phyloP scores from a whole-genome alignment of 2,888 invertebrate species.

The Drosophila setosimentum region DNA sequence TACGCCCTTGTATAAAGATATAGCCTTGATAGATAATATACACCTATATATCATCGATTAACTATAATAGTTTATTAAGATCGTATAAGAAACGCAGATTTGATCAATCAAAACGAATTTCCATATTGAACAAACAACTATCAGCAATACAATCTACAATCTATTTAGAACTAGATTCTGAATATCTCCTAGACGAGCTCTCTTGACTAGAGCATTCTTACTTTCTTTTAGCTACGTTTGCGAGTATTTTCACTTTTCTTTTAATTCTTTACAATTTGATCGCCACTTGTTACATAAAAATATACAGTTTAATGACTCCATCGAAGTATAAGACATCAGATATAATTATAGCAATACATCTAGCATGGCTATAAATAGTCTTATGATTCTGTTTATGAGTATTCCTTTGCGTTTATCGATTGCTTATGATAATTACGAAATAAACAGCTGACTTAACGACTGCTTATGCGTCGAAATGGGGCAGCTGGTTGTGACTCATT shows the following conservation, averaged over 20 bases:
- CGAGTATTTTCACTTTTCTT: not conserved
- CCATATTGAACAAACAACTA: not conserved
- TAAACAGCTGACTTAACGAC: constrained; percentile 7
- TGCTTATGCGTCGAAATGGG: constrained; percentile 22
- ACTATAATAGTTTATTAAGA: not conserved
- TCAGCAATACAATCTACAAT: not conserved
- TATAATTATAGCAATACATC: not conserved
- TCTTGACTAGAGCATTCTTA: not conserved
- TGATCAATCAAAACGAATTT: not conserved
- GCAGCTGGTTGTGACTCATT: constrained; percentile 32
- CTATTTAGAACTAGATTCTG: not conserved
- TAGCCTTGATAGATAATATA: not conserved
- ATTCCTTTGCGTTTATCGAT: constrained; percentile 3
- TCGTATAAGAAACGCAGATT: not conserved
- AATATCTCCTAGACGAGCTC: not conserved
- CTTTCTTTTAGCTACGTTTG: not conserved
- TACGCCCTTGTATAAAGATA: not conserved
- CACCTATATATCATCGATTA: not conserved
- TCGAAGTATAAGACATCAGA: not conserved
- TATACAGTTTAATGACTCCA: not conserved
- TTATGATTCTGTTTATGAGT: constrained; percentile 3
- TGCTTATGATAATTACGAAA: constrained; percentile 23
- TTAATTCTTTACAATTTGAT: not conserved
- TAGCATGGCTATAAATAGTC: constrained; percentile 17
- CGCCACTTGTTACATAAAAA: not conserved